Conservation (phyloP, 2,888 invertebrate species). For the Clitarchus hookeri region DNA sequence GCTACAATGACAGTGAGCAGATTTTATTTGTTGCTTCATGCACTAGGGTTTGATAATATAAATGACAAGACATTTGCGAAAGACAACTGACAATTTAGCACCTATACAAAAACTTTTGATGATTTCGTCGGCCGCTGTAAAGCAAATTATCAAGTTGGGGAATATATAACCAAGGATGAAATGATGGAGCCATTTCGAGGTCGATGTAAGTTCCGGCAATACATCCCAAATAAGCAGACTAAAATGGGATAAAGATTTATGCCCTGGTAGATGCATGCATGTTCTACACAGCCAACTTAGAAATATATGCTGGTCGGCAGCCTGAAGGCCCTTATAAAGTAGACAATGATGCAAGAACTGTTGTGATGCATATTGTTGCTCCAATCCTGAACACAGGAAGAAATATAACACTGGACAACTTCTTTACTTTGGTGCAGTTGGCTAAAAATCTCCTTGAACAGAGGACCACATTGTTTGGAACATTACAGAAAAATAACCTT, state of each 20-base stretch:
- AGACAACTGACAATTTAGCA: background rate
- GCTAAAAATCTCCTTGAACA: background rate
- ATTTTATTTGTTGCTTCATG: slow-evolving; percentile 3
- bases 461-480: background rate
- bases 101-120: background rate
- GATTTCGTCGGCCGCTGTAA: background rate
- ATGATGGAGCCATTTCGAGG: background rate
- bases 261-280: background rate
- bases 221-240: background rate
- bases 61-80: background rate
- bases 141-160: background rate
- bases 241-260: background rate
- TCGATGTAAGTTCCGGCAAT: background rate
- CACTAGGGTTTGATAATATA: background rate
- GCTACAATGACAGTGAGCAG: background rate
- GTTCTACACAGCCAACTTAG: background rate
- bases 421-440: background rate
- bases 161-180: background rate
- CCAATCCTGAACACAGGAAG: background rate
- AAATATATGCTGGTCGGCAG: background rate
- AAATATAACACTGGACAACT: background rate
- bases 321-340: background rate
- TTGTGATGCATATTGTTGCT: background rate
- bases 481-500: background rate
- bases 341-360: background rate